Conservation (phyloP, 2,797 vertebrate genomes). For the Psittacula derbiana region DNA sequence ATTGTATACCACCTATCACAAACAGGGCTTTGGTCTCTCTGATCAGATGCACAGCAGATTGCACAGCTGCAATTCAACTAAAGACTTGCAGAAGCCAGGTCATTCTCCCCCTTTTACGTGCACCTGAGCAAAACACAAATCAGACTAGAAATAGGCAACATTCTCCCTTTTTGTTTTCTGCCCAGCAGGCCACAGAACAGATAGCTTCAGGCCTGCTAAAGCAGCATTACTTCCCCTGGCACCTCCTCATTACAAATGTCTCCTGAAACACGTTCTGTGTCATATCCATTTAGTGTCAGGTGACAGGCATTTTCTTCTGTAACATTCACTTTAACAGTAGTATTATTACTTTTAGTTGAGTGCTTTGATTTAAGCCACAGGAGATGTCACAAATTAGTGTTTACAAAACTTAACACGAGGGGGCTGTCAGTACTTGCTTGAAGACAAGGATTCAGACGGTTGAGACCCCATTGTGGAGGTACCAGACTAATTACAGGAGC, state of each 20-base stretch:
- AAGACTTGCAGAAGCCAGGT: not conserved
- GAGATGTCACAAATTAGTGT: conserved; percentile 68
- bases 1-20: rapidly evolving
- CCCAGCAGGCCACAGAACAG: not conserved
- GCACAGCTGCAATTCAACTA: not conserved
- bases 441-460: not conserved
- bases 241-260: conserved; percentile 18
- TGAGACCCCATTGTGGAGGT: conserved; percentile 34
- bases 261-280: conserved; percentile 6
- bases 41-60: not conserved
- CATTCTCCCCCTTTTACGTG: not conserved
- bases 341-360: conserved; percentile 60
- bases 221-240: not conserved
- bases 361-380: conserved; percentile 64
- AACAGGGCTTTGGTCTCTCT: not conserved
- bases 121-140: not conserved
- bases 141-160: not conserved
- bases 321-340: conserved; percentile 22
- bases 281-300: conserved; percentile 13
- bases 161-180: not conserved
- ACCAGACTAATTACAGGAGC: conserved; percentile 17
- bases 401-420: conserved; percentile 70
- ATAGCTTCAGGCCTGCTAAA: not conserved
- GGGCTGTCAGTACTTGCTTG: conserved; percentile 65
- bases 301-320: conserved; percentile 12